Conservation (phyloP, 2,888 invertebrate genomes). For the Thumatha senex region DNA sequence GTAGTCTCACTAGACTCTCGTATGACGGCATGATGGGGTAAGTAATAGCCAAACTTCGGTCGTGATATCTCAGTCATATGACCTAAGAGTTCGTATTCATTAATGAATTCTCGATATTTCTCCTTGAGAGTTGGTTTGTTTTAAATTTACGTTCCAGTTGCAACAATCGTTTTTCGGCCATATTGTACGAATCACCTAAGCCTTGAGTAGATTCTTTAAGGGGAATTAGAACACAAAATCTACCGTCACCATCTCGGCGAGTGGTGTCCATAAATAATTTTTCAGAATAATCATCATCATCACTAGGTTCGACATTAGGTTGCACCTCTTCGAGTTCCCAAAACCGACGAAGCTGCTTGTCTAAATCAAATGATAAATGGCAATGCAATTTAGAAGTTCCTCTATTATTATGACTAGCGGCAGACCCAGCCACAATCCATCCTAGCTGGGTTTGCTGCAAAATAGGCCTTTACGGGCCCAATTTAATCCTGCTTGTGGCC, state of each 20-base stretch:
- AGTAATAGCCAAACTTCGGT: conserved; percentile 13
- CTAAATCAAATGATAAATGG: not conserved
- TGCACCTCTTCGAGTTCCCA: not conserved
- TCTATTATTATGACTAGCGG: not conserved
- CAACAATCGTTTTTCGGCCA: not conserved
- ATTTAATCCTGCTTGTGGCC: too few species aligned
- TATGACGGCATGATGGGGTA: conserved; percentile 30
- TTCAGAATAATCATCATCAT: conserved; percentile 7
- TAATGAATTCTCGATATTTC: not conserved
- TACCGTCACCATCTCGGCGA: conserved; percentile 2
- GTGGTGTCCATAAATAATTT: conserved; percentile 3
- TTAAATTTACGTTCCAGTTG: not conserved
- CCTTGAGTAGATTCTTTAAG: not conserved
- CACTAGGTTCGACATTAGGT: not conserved
- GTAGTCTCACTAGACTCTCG: conserved; percentile 19
- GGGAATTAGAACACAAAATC: conserved; percentile 8
- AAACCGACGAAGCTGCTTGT: not conserved
- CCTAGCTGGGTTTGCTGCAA: not conserved
- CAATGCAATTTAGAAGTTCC: not conserved
- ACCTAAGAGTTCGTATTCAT: conserved; percentile 3
- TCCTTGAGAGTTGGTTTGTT: not conserved
- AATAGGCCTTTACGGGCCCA: too few species aligned
- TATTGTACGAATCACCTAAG: not conserved
- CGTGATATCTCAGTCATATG: conserved; percentile 2
- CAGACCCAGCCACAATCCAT: not conserved